Conservation (phyloP, 2,888 invertebrate species). For the Linyphia triangularis region DNA sequence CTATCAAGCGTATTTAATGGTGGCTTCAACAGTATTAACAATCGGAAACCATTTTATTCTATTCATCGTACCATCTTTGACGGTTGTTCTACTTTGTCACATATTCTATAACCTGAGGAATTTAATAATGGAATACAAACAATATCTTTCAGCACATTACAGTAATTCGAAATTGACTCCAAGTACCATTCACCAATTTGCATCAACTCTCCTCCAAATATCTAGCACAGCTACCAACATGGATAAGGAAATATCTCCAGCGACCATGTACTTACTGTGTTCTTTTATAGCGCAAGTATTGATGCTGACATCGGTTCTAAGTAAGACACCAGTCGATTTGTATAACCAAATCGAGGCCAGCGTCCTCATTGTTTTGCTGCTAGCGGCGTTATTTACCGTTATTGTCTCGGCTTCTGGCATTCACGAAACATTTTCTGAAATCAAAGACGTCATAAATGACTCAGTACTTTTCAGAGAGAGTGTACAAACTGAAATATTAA, state of each 20-base stretch:
- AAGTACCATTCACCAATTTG: not conserved
- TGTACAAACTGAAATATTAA: not conserved
- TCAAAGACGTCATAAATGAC: not conserved
- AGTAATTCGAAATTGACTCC: not conserved
- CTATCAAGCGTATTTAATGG: not conserved
- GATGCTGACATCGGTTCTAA: not conserved
- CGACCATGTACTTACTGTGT: slow-evolving; percentile 12
- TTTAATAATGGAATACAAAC: not conserved
- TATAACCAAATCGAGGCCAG: not conserved
- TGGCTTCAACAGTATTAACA: not conserved
- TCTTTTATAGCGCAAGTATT: slow-evolving; percentile 5
- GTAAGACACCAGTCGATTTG: not conserved
- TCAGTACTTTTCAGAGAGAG: not conserved
- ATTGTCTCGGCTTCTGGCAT: not conserved
- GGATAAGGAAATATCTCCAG: not conserved
- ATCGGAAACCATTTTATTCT: not conserved
- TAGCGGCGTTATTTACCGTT: not conserved
- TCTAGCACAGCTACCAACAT: not conserved
- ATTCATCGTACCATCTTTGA: not conserved
- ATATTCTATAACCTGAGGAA: not conserved
- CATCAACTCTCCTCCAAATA: not conserved
- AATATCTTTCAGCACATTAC: not conserved
- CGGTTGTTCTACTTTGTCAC: not conserved
- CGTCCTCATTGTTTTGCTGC: not conserved
- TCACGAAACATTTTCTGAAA: not conserved